Evolutionary conservation across 2,113 vertebrate genomes (phyloP).

Genomic region (Bubo blakistoni): DNA sequence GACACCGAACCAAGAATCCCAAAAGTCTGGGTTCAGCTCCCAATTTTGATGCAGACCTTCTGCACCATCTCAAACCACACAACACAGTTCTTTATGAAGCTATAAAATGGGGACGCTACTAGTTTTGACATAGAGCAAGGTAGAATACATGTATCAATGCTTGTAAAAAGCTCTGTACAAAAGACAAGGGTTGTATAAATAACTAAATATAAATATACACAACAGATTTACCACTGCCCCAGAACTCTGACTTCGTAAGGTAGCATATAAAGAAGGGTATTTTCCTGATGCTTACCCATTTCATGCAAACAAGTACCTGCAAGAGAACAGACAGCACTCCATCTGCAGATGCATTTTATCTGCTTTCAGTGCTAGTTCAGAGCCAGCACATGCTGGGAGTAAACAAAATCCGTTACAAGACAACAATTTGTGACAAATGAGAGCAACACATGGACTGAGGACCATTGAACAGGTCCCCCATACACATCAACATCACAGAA

Average conservation of each 20-base stretch:
- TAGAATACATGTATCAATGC: not conserved
- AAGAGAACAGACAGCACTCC: slow-evolving; percentile 21
- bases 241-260: not conserved
- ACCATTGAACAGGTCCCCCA: not conserved
- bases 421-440: slow-evolving; percentile 12
- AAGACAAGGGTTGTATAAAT: not conserved
- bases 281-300: not conserved
- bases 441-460: not conserved
- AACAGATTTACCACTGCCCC: not conserved
- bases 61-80: not conserved
- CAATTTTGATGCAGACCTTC: not conserved
- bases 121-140: not conserved
- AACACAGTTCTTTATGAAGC: not conserved
- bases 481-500: not conserved
- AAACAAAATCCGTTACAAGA: slow-evolving; percentile 23
- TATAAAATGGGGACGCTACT: not conserved
- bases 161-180: not conserved
- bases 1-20: not conserved
- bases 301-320: not conserved
- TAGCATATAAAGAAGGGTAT: not conserved
- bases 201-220: not conserved
- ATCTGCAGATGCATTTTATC: slow-evolving; percentile 38
- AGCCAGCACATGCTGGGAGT: slow-evolving; percentile 24
- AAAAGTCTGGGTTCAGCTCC: not conserved
- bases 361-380: not conserved